Conservation (phyloP, 1,140 invertebrate genomes). For the Lucilia cuprina region DNA sequence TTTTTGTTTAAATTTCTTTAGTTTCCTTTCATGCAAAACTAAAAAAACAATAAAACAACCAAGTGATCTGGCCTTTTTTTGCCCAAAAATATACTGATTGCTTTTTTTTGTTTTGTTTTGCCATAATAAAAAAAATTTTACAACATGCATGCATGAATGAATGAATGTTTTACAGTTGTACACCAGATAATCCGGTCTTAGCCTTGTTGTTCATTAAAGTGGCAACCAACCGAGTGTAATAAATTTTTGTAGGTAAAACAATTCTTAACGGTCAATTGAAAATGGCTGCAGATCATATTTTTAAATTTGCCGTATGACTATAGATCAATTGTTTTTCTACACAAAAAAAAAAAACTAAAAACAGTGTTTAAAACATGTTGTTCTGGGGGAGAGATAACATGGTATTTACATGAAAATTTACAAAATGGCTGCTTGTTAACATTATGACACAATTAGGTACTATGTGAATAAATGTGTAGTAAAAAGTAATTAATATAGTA, state of each 20-base stretch:
- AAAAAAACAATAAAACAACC: not conserved
- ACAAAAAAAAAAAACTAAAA: no score
- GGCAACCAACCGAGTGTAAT: constrained; percentile 11
- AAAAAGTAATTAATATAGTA: no score
- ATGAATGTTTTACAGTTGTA: constrained; percentile 17
- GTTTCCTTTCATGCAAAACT: not conserved
- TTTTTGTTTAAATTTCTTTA: not conserved
- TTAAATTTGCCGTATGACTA: constrained; percentile 1
- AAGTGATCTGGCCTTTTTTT: not conserved
- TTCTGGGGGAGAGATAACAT: constrained; percentile 19
- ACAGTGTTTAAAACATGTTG: constrained; percentile 7
- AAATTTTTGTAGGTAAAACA: not conserved
- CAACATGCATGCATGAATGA: no score
- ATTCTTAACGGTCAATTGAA: constrained; percentile 59
- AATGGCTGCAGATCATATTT: constrained; percentile 42
- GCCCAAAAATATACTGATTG: not conserved
- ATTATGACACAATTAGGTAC: no score
- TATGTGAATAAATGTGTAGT: no score
- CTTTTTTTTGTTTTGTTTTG: no score
- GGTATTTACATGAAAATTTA: constrained; percentile 16
- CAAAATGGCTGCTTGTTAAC: not conserved
- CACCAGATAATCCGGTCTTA: constrained; percentile 58
- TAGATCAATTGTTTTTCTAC: not conserved
- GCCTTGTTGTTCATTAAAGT: constrained; percentile 51
- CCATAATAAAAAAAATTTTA: no score